Evolutionary conservation across 2,888 invertebrate species (phyloP).

Genomic region (Helobdella robusta): DNA sequence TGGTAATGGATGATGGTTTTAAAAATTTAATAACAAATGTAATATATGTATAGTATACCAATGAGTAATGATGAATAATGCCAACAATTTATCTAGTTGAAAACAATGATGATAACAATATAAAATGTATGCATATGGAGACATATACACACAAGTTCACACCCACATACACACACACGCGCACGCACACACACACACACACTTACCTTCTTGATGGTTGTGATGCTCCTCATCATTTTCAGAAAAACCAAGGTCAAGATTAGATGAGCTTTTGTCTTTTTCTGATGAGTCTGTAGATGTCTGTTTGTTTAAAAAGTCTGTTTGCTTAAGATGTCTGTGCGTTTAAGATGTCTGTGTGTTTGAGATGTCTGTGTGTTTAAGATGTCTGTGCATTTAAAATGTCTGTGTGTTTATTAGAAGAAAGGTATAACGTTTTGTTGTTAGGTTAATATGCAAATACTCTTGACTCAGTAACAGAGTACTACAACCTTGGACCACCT

Average conservation of each 20-base stretch:
- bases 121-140: neutral
- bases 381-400: neutral
- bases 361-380: neutral
- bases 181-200: neutral
- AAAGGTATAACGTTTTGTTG: no score
- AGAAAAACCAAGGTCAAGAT: constrained; percentile 19
- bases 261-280: constrained; percentile 12
- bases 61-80: no score
- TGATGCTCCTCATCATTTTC: constrained; percentile 19
- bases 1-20: neutral
- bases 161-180: neutral
- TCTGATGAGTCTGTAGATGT: no score
- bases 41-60: no score
- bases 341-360: neutral
- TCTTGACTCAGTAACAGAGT: no score
- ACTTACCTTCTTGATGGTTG: constrained; percentile 11
- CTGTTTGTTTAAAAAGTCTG: neutral
- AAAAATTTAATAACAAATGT: neutral
- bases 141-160: no score
- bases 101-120: no score
- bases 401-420: no score
- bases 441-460: no score
- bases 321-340: neutral
- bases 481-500: no score
- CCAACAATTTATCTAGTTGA: no score